Evolutionary conservation across 2,797 vertebrate genomes (phyloP), one percentile per base, ranked within the genome.

Genomic region (Gallinago nigripennis): DNA sequence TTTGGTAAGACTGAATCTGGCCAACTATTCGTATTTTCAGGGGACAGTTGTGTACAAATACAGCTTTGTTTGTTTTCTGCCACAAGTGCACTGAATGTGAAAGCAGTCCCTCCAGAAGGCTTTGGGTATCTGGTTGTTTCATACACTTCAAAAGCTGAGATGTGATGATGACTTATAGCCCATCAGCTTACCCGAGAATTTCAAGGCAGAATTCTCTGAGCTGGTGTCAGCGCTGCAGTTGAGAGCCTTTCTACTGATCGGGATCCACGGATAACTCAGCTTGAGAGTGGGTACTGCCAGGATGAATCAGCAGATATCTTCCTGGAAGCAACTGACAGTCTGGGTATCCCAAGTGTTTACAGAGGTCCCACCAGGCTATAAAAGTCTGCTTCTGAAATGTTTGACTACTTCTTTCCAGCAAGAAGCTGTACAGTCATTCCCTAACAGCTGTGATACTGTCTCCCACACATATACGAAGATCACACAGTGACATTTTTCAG

Each of bases 381-480:
- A 69, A 72, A 88, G 48, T 51, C 91, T 92, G 71, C 35, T 60
- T 87, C 82, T 88, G 93, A 84, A 91, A 58, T 46, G 65, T 86
- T 90, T 86, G 79, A 72, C 17, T 12, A 1, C 63, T 88, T 7
- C 69, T 91, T 91, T 91, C 65, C 88, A 91, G 82, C 58, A 72
- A 82, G 80, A 82, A 95, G 90, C 50, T 81, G 77, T 93, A 51
- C 90, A 95, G 88, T 93, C 88, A 86, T 91, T 95, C 95, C 50
- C 80, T 94, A 90, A 83, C 93, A 95, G 87, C 92, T 91, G 80
- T 71, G 41, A 35, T 72, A 5, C 16, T 68, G 33, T 83, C 88
- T 95, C 92, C 90, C 88, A 88, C 94, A 81, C 90, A 51, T 39
- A 3, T 4, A 37, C 35, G 61, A 86, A 83, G 85, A 91, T 95